Evolutionary conservation across 2,113 vertebrate species (phyloP).

Genomic region (Heterochromis multidens): DNA sequence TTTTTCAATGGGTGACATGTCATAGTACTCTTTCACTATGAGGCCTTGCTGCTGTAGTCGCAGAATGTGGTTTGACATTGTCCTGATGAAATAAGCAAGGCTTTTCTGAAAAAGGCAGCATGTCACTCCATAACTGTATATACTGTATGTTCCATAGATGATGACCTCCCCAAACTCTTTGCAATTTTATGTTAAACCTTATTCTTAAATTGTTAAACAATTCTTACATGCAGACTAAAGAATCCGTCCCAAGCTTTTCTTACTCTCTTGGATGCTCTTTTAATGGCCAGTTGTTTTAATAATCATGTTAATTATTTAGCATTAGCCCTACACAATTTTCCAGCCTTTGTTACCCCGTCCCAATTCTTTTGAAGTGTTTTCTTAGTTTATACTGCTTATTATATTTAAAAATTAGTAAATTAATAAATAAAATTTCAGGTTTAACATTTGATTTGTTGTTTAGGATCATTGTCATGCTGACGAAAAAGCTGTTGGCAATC

Average conservation of each 20-base stretch:
- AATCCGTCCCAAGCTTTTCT: neutral
- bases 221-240: neutral
- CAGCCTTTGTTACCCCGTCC: neutral
- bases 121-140: neutral
- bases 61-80: neutral
- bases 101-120: neutral
- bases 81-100: neutral
- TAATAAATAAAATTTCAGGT: neutral
- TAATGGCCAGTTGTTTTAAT: neutral
- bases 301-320: neutral
- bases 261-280: neutral
- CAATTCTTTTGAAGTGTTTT: neutral
- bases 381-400: neutral
- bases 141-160: neutral
- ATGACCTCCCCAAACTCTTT: neutral
- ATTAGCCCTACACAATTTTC: neutral
- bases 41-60: neutral
- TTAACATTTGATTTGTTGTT: neutral
- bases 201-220: neutral
- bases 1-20: neutral
- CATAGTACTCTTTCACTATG: neutral
- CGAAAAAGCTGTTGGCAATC: neutral
- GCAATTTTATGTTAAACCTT: no score
- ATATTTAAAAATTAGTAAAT: neutral
- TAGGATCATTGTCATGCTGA: neutral